A percentile compares a stretch with the other conserved stretches of the same genome.
phyloP scores from a whole-genome alignment of 2,797 vertebrate species.

The Peromyscus attwateri region DNA sequence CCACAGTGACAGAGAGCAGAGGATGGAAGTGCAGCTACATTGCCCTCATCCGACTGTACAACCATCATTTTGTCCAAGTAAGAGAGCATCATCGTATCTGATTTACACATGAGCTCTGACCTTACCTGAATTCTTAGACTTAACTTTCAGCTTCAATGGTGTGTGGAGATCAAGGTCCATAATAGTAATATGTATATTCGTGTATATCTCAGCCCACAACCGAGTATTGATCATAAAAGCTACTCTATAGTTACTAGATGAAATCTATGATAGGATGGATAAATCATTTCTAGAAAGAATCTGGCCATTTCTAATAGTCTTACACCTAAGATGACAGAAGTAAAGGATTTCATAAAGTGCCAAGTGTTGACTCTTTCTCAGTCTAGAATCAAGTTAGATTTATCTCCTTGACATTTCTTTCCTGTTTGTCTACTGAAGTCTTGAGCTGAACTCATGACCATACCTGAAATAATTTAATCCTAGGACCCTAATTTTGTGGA shows the following conservation, averaged over 20 bases:
- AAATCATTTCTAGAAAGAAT: background rate
- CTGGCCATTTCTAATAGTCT: background rate
- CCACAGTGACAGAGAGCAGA: background rate
- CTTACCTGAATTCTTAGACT: background rate
- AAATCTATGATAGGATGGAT: background rate
- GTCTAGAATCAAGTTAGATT: constrained; percentile 10
- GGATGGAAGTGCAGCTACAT: background rate
- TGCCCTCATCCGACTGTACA: background rate
- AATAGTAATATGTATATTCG: background rate
- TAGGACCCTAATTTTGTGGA: background rate
- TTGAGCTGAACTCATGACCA: background rate
- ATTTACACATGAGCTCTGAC: background rate
- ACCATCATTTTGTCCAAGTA: background rate
- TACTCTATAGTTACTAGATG: background rate
- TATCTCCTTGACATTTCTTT: background rate
- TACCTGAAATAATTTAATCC: background rate
- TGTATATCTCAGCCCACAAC: background rate
- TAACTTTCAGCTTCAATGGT: background rate
- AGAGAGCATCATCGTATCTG: background rate
- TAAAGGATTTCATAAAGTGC: background rate
- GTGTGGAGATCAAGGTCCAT: background rate
- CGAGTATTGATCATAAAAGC: background rate
- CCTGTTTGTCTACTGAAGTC: background rate
- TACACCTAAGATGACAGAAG: background rate
- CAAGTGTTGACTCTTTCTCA: constrained; percentile 31